phyloP scores from a whole-genome alignment of 2,888 invertebrate genomes.

The Eupeodes latifasciatus region DNA sequence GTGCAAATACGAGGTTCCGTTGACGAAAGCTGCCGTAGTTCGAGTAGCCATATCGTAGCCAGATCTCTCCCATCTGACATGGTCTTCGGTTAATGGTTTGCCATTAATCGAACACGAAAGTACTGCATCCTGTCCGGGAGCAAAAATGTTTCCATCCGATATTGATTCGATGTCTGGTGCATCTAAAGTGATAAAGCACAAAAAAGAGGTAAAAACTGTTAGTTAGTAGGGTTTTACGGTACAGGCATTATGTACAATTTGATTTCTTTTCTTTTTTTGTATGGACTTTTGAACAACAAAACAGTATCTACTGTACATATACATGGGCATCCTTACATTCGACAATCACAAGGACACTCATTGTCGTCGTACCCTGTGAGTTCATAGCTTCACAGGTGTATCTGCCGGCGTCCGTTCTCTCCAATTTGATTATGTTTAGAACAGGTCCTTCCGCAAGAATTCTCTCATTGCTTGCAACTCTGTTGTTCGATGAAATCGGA shows the following conservation, averaged over 20 bases:
- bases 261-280: slow-evolving; percentile 5
- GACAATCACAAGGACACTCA: slow-evolving; percentile 81
- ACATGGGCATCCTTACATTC: slow-evolving; percentile 80
- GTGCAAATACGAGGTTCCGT: slow-evolving; percentile 81
- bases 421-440: slow-evolving; percentile 81
- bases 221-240: neutral
- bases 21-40: slow-evolving; percentile 80
- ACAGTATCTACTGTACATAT: slow-evolving; percentile 20
- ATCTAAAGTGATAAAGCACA: slow-evolving; percentile 77
- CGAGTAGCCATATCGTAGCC: slow-evolving; percentile 81
- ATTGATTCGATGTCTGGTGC: slow-evolving; percentile 81
- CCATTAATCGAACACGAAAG: slow-evolving; percentile 81
- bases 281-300: slow-evolving; percentile 32
- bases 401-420: slow-evolving; percentile 81
- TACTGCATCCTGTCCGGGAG: slow-evolving; percentile 81
- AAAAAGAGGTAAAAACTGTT: slow-evolving; percentile 6
- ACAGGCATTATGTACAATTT: slow-evolving; percentile 11
- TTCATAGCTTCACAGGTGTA: slow-evolving; percentile 82
- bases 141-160: slow-evolving; percentile 81
- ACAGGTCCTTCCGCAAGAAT: slow-evolving; percentile 81
- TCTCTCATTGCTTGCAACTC: slow-evolving; percentile 78
- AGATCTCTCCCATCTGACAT: slow-evolving; percentile 81
- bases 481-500: slow-evolving; percentile 80
- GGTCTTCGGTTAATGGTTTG: slow-evolving; percentile 80
- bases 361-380: slow-evolving; percentile 81